Conservation (phyloP, 2,113 vertebrate genomes). For the Oxyruncus cristatus region DNA sequence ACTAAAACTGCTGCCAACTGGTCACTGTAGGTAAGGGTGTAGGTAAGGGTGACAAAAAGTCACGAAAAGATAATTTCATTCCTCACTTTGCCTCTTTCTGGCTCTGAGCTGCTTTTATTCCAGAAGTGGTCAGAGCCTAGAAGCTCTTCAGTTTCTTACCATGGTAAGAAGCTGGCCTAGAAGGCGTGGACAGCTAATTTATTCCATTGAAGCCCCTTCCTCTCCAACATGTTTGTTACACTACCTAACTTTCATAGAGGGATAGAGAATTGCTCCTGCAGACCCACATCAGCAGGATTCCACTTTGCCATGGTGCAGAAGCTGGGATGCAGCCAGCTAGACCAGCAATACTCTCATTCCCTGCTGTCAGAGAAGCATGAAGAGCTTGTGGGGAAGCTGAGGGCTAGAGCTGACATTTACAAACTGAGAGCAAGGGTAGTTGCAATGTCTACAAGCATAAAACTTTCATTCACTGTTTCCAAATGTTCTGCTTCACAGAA, state of each 20-base stretch:
- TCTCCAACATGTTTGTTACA: neutral
- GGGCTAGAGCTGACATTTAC: neutral
- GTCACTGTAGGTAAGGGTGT: neutral
- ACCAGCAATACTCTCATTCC: neutral
- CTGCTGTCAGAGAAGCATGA: neutral
- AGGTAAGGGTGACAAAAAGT: neutral
- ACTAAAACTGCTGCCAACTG: neutral
- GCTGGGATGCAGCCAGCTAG: neutral
- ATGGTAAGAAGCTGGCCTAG: neutral
- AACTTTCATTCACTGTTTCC: neutral
- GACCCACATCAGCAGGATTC: neutral
- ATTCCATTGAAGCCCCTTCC: neutral
- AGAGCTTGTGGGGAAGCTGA: neutral
- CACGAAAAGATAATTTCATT: neutral
- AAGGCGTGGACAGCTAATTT: neutral
- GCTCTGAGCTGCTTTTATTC: neutral
- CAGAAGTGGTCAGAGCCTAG: neutral
- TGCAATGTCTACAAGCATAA: neutral
- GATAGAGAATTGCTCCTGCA: neutral
- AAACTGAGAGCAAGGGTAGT: neutral
- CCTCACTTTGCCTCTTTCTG: neutral
- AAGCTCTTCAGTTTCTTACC: neutral
- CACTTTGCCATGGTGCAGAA: neutral
- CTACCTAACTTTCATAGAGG: neutral
- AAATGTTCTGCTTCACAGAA: slow-evolving; percentile 27